phyloP scores from a whole-genome alignment of 2,888 invertebrate genomes.

The Ferrisia virgata region DNA sequence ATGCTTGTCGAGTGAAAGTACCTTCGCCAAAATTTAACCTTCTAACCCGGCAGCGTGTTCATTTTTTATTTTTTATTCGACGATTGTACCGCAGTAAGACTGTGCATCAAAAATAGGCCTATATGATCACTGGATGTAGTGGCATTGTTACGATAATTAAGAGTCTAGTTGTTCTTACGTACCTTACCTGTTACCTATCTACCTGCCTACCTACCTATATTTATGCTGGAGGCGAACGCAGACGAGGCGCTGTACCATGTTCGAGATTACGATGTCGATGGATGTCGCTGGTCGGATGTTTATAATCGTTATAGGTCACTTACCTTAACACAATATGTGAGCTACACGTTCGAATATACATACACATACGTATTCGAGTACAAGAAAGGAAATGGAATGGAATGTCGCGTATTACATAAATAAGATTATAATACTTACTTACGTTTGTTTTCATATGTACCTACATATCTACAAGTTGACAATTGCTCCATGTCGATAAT shows the following conservation, averaged over 20 bases:
- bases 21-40: constrained; percentile 20
- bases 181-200: too few species aligned
- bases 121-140: too few species aligned
- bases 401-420: background rate
- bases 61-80: background rate
- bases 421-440: background rate
- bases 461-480: background rate
- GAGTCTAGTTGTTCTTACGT: too few species aligned
- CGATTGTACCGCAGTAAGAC: background rate
- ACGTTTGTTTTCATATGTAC: background rate
- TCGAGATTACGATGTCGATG: background rate
- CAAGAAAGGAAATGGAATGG: constrained; percentile 16
- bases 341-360: too few species aligned
- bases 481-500: background rate
- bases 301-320: constrained; percentile 5
- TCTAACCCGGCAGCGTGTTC: background rate
- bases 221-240: background rate
- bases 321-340: background rate
- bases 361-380: background rate
- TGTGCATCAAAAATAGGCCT: background rate
- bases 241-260: background rate
- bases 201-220: too few species aligned
- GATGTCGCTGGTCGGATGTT: background rate
- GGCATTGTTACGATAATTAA: constrained; percentile 7
- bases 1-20: constrained; percentile 14